Base-by-base conservation (phyloP, 2,888 invertebrate genomes). In the Hermaeophaga mercurialis region DNA sequence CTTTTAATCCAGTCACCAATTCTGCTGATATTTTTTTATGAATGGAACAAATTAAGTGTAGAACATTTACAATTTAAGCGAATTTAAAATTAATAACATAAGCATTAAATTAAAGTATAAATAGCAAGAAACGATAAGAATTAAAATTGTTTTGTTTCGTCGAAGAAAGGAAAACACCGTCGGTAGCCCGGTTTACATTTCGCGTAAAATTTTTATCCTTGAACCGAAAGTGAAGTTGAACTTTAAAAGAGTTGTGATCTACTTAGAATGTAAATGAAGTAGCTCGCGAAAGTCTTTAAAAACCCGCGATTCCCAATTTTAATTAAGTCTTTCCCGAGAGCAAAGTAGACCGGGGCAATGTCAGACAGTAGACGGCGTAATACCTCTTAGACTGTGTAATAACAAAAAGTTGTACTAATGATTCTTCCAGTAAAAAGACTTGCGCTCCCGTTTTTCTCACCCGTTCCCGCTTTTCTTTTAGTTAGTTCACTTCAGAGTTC, bases 401-500 rank as follows among this genome's bases (percentile, higher is more conserved):
- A 75, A 76, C 73, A 76, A 76, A 76, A 76, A 76, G 73, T 76
- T 75, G 72, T 75, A 76, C 75, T 77, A 76, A 77, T 76, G 50
- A 50, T 52, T 52, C 33, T 31, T 76, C 73, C 54, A 73, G 67
- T 67, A 69, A 68, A 70, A 68, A 64, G 66, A 72, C 71, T 75
- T 76, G 76, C 76, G 79, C 75, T 24, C 59, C 53, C 41, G 54
- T 61, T 63, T 63, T 61, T 61, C 56, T 38, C 43, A 14, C 14
- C 14, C 24, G 43, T 12, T 43, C 47, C 54, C 53, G 24, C 43
- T 28, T 56, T 45, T 46, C 31, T 41, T 44, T 36, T 22, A 18
- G 31, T 33, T 46, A 33, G 46, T 46, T 33, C 31, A 3, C 17
- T 33, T 14, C 24, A 14, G 43, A 14, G 15, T 24, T 24, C 43